phyloP scores from a whole-genome alignment of 2,113 vertebrate genomes.

The Lophura nycthemera region DNA sequence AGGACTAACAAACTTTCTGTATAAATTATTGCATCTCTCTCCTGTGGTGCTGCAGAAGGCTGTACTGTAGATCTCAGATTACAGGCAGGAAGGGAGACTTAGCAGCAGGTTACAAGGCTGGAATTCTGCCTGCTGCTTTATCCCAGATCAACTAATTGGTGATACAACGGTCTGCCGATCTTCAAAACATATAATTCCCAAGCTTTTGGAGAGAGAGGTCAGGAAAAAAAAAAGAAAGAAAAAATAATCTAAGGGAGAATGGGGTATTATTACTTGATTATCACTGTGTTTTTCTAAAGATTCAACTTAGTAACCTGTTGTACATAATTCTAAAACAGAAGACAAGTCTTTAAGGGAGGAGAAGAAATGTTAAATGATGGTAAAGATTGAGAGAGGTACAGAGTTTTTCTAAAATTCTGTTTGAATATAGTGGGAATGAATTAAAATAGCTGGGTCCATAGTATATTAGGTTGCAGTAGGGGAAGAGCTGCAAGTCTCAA shows the following conservation, averaged over 20 bases:
- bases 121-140: neutral
- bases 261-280: neutral
- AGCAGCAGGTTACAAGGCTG: neutral
- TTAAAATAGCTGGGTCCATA: neutral
- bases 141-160: neutral
- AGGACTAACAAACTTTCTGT: neutral
- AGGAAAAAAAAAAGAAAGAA: neutral
- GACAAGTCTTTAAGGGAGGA: neutral
- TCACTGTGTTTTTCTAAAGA: accelerated
- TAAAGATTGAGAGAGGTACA: neutral
- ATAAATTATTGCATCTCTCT: neutral
- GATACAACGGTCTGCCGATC: neutral
- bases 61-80: neutral
- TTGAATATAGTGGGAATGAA: neutral
- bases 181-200: neutral
- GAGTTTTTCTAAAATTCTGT: neutral
- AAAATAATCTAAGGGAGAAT: neutral
- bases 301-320: neutral
- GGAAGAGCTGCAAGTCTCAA: neutral
- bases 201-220: neutral
- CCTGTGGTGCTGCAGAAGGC: neutral
- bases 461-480: neutral
- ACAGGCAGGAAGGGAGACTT: neutral
- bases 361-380: neutral
- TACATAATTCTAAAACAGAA: too few relatives aligned